Conservation (phyloP, 1,140 invertebrate genomes). For the Procambarus virginalis region DNA sequence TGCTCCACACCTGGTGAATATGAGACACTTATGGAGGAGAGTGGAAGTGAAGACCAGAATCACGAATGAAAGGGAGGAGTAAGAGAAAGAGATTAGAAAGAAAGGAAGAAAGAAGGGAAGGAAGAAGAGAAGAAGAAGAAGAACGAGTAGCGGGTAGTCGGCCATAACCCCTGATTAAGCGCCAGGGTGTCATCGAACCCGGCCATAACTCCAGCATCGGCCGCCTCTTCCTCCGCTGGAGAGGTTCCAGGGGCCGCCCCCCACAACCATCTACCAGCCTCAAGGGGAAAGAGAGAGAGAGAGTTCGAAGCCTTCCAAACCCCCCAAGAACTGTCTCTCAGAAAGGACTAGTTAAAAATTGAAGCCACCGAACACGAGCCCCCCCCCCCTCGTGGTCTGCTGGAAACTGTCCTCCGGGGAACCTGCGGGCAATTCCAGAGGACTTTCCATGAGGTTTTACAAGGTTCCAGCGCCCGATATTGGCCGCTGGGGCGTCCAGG, state of each 20-base stretch:
- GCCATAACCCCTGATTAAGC: slow-evolving; percentile 26
- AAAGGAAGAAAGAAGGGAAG: too few species aligned
- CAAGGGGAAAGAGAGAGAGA: not conserved
- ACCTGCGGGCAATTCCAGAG: not conserved
- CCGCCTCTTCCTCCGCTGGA: not conserved
- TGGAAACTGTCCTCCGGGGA: not conserved
- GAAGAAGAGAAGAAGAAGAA: too few species aligned
- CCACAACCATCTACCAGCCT: not conserved
- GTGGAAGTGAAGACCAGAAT: too few species aligned
- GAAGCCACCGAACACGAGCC: slow-evolving; percentile 13
- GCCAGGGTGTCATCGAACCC: slow-evolving; percentile 13
- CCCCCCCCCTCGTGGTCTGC: not conserved
- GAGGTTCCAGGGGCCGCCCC: too few species aligned
- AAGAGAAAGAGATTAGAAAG: too few species aligned
- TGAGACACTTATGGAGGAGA: too few species aligned
- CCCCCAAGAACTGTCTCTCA: not conserved
- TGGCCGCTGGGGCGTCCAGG: slow-evolving; percentile 6
- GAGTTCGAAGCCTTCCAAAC: not conserved
- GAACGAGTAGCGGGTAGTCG: not conserved
- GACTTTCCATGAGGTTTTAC: slow-evolving; percentile 17
- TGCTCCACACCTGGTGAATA: too few species aligned
- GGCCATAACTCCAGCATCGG: slow-evolving; percentile 23
- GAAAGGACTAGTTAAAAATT: slow-evolving; percentile 37
- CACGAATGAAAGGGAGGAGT: too few species aligned
- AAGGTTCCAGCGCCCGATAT: slow-evolving; percentile 10